Evolutionary conservation across 2,797 vertebrate species (phyloP), one percentile per base, ranked within the genome.

Genomic region (Gouania willdenowi): DNA sequence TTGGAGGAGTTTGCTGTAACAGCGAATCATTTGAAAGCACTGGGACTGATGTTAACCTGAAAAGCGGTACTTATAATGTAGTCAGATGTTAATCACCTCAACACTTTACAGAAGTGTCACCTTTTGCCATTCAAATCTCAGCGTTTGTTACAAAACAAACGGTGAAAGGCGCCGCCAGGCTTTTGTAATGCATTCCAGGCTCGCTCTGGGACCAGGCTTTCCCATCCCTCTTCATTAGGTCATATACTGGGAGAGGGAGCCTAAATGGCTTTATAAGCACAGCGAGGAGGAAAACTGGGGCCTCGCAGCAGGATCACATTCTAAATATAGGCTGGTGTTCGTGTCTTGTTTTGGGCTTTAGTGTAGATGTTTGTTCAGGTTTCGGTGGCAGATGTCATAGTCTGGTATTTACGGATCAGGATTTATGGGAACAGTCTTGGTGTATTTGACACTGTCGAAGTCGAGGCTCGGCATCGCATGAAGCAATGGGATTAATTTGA

Each of bases 401-500:
- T 54, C 47, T 63, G 54, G 53, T 67, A 43, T 68, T 61, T 66
- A 61, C 33, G 5, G 59, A 70, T 56, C 51, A 66, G 76, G 75
- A 84, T 76, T 84, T 71, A 69, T 67, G 52, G 41, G 62, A 70
- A 58, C 44, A 30, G 68, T 61, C 45, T 42, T 41, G 47, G 41
- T 53, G 51, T 65, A 40, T 63, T 61, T 74, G 66, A 78, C 66
- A 47, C 54, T 3, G 15, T 52, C 49, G 58, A 82, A 79, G 77
- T 75, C 19, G 29, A 61, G 36, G 60, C 48, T 48, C 48, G 69
- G 58, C 64, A 62, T 79, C 60, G 64, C 71, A 65, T n/a, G 7
- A 80, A 83, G 80, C 79, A 81, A 83, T 83, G 74, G 71, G 66
- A 79, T 79, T 80, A 71, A 77, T 83, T 74, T 75, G 77, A 79